These are phyloP conservation scores for Melanostoma scalare DNA, from an alignment of 2,888 invertebrate genomes.

Conservation along the genomic window DNA sequence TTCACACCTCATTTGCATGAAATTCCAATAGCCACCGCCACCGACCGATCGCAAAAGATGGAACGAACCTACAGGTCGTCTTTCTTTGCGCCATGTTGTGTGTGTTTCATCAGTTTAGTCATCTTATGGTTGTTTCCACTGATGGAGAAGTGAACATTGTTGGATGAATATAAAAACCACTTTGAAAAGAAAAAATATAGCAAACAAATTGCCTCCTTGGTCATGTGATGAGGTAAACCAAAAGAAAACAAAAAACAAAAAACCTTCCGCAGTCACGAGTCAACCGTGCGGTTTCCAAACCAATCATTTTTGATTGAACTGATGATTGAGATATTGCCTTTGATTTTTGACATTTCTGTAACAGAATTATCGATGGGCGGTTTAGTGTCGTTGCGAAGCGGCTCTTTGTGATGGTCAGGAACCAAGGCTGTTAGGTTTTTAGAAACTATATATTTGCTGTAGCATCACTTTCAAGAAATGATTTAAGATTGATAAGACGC, in stretches of 20 bases:
- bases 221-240: slow-evolving; percentile 33
- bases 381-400: too few species aligned
- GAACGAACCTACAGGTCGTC: not conserved
- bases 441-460: too few species aligned
- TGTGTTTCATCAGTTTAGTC: slow-evolving; percentile 24
- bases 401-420: too few species aligned
- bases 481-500: too few species aligned
- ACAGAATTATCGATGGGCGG: too few species aligned
- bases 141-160: slow-evolving; percentile 8
- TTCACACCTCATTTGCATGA: slow-evolving; percentile 23
- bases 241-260: slow-evolving; percentile 24
- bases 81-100: slow-evolving; percentile 29
- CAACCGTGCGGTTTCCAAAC: slow-evolving; percentile 22
- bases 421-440: too few species aligned
- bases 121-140: not conserved
- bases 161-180: too few species aligned
- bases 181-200: slow-evolving; percentile 1
- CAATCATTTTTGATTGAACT: not conserved
- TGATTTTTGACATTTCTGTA: not conserved
- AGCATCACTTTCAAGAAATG: too few species aligned
- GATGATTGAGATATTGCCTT: not conserved
- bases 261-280: slow-evolving; percentile 37
- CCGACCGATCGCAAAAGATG: slow-evolving; percentile 9
- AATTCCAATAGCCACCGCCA: not conserved
- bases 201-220: not conserved